These are phyloP conservation scores for Yponomeuta sedellus DNA, from an alignment of 2,888 invertebrate species.

Conservation along the genomic window DNA sequence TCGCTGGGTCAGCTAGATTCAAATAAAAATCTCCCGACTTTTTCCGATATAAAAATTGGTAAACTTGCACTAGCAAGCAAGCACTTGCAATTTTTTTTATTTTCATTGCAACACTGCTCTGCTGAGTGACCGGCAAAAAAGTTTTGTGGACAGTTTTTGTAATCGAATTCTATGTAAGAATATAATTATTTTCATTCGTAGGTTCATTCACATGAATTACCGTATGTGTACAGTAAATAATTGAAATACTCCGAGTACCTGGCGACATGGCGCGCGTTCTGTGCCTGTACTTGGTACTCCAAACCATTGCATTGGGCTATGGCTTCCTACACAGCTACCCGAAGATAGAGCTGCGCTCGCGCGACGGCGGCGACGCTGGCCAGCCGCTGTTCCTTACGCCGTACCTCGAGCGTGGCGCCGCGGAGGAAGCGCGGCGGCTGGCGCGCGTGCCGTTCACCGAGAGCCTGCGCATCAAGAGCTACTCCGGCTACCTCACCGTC, in stretches of 20 bases:
- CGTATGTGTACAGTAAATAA: neutral
- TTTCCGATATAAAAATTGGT: no score
- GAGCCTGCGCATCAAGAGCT: constrained; percentile 78
- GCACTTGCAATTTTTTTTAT: no score
- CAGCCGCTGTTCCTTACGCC: constrained; percentile 86
- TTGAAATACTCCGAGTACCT: neutral
- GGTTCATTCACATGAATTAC: neutral
- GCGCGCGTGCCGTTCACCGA: constrained; percentile 77
- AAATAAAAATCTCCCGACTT: no score
- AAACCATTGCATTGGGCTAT: constrained; percentile 34
- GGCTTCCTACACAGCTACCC: constrained; percentile 55
- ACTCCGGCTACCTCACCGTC: constrained; percentile 90
- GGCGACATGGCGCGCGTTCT: constrained; percentile 37
- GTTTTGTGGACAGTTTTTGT: neutral
- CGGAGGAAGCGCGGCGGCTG: constrained; percentile 77
- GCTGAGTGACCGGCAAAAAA: no score
- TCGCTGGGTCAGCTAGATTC: no score
- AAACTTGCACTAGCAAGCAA: no score
- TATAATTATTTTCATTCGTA: neutral
- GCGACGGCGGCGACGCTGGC: constrained; percentile 55
- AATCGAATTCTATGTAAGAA: neutral
- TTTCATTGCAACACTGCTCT: no score
- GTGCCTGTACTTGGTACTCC: constrained; percentile 33
- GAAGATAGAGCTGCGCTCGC: constrained; percentile 42
- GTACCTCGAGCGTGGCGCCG: constrained; percentile 81